phyloP scores from a whole-genome alignment of 2,797 vertebrate species.

The Manis pentadactyla region DNA sequence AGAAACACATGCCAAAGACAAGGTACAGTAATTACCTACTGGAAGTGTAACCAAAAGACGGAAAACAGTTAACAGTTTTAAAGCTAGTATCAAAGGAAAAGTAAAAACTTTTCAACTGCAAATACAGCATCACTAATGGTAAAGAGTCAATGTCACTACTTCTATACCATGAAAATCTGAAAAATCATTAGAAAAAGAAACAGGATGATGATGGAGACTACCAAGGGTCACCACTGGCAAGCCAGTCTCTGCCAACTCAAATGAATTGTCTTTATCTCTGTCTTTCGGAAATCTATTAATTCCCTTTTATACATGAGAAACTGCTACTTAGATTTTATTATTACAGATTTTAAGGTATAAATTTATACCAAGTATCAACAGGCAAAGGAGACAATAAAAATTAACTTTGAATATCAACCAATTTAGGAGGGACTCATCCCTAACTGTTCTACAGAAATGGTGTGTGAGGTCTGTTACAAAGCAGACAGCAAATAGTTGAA shows the following conservation, averaged over 20 bases:
- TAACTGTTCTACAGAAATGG: not conserved
- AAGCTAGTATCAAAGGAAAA: not conserved
- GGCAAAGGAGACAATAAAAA: not conserved
- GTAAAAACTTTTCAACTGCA: not conserved
- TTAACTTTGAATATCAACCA: not conserved
- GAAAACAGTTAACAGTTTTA: slow-evolving; percentile 43
- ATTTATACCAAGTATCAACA: not conserved
- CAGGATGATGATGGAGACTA: fast-evolving
- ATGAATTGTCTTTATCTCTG: not conserved
- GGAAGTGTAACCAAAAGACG: not conserved
- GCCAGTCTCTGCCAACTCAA: fast-evolving
- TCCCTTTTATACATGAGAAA: not conserved
- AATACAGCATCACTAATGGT: not conserved
- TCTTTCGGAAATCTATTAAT: not conserved
- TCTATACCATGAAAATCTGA: fast-evolving
- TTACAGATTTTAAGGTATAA: not conserved
- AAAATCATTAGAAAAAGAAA: not conserved
- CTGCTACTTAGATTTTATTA: not conserved
- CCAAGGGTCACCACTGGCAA: not conserved
- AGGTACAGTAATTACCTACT: slow-evolving; percentile 70
- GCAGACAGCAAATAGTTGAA: not conserved
- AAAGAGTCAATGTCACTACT: not conserved
- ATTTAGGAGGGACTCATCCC: not conserved
- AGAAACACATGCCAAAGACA: slow-evolving; percentile 78
- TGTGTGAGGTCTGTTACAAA: not conserved